Conservation (phyloP, 2,113 vertebrate genomes). For the Pardalotus punctatus region DNA sequence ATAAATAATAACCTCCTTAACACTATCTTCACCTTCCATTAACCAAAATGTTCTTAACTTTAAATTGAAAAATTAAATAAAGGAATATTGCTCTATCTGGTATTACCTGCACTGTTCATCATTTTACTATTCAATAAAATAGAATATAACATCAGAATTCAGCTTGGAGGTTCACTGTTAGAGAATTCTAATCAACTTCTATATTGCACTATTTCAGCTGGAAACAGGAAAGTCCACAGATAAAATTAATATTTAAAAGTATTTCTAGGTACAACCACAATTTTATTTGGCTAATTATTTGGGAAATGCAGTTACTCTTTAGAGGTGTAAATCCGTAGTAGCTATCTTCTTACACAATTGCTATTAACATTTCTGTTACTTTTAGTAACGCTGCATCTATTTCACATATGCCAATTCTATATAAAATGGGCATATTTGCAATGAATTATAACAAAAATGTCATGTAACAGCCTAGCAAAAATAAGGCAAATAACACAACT, state of each 20-base stretch:
- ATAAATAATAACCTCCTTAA: slow-evolving; percentile 28
- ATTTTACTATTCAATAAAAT: neutral
- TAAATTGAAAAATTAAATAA: slow-evolving; percentile 33
- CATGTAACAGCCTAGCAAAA: neutral
- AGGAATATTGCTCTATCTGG: neutral
- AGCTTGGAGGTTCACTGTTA: neutral
- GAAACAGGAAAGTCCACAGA: neutral
- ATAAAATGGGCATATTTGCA: neutral
- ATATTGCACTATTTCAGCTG: neutral
- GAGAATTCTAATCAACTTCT: neutral
- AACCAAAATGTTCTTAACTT: slow-evolving; percentile 21
- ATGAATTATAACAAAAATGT: neutral
- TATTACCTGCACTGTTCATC: slow-evolving; percentile 10
- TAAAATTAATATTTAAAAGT: neutral
- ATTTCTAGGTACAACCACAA: neutral
- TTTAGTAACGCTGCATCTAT: neutral
- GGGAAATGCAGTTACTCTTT: neutral
- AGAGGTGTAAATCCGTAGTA: neutral
- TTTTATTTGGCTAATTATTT: neutral
- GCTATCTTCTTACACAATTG: neutral
- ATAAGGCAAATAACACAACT: neutral
- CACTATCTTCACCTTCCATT: slow-evolving; percentile 21
- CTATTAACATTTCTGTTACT: neutral
- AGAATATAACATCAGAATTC: neutral
- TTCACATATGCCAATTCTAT: neutral